Evolutionary conservation across 35 echinoderm and acorn worm species (phyloP).

Genomic region (Ptychodera flava): DNA sequence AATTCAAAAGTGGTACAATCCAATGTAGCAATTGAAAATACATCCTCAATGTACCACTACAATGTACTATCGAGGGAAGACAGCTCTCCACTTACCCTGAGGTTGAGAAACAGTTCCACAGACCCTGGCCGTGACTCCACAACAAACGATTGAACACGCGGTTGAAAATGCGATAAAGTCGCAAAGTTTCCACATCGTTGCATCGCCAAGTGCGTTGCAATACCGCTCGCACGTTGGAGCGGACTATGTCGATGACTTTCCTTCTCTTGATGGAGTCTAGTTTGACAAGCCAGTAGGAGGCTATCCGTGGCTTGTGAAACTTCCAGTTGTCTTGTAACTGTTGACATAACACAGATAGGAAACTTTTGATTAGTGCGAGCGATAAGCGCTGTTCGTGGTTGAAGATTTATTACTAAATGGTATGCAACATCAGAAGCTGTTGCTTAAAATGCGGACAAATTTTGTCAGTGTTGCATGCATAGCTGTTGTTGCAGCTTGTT

Average conservation of each 20-base stretch:
- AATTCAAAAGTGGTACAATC: too few relatives aligned
- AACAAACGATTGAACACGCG: slow-evolving; percentile 87
- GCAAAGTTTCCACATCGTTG: slow-evolving; percentile 58
- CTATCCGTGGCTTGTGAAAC: slow-evolving; percentile 99
- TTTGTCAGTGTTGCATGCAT: too few relatives aligned
- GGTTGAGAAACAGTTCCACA: slow-evolving; percentile 97
- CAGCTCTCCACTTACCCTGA: background rate
- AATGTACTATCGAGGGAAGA: too few relatives aligned
- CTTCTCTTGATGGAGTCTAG: slow-evolving; percentile 92
- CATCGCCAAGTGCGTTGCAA: slow-evolving; percentile 70
- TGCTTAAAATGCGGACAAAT: too few relatives aligned
- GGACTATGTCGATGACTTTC: slow-evolving; percentile 87
- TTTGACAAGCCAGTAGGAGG: slow-evolving; percentile 98
- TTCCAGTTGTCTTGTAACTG: slow-evolving; percentile 95
- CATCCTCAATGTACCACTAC: too few relatives aligned
- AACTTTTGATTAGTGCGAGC: too few relatives aligned
- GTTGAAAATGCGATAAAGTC: slow-evolving; percentile 71
- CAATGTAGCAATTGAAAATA: too few relatives aligned
- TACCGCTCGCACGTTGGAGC: slow-evolving; percentile 82
- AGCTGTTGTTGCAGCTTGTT: too few relatives aligned
- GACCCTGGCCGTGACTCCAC: slow-evolving; percentile 92
- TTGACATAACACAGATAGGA: too few relatives aligned
- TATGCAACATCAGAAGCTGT: too few relatives aligned
- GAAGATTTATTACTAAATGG: too few relatives aligned
- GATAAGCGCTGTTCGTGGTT: too few relatives aligned